Conservation (phyloP, 2,113 vertebrate genomes). For the Amblyornis subalaris region DNA sequence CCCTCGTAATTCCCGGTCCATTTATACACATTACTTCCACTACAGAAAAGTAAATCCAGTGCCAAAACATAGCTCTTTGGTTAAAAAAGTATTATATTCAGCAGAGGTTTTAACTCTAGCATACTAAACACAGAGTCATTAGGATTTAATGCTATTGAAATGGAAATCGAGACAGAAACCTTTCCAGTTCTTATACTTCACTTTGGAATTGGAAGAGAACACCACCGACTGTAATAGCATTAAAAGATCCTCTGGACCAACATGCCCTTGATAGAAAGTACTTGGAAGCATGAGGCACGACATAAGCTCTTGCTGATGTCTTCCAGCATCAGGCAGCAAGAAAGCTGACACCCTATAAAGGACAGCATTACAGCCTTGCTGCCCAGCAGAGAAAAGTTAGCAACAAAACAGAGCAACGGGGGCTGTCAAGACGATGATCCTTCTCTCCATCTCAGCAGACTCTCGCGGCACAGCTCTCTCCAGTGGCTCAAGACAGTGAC, state of each 20-base stretch:
- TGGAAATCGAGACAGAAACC: slow-evolving; percentile 40
- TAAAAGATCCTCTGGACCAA: slow-evolving; percentile 13
- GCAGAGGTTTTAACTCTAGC: slow-evolving; percentile 30
- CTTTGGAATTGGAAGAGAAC: slow-evolving; percentile 8
- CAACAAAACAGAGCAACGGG: neutral
- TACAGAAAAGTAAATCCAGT: slow-evolving; percentile 14
- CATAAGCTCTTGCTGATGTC: neutral
- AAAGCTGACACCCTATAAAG: neutral
- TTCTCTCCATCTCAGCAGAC: neutral
- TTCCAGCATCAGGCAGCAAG: neutral
- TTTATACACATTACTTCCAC: neutral
- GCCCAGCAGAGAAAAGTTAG: neutral
- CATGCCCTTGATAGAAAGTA: neutral
- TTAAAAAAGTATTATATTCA: slow-evolving; percentile 25
- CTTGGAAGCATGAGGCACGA: neutral
- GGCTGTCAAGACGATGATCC: neutral
- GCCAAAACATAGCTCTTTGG: slow-evolving; percentile 4
- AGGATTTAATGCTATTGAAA: neutral
- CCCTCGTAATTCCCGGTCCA: neutral
- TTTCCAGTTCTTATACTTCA: slow-evolving; percentile 17
- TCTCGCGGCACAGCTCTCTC: neutral
- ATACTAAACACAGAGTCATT: neutral
- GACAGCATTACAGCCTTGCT: neutral
- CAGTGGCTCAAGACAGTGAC: neutral
- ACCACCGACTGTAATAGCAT: neutral